Conservation (phyloP, 2,888 invertebrate species). For the Drosophila buzzatii region DNA sequence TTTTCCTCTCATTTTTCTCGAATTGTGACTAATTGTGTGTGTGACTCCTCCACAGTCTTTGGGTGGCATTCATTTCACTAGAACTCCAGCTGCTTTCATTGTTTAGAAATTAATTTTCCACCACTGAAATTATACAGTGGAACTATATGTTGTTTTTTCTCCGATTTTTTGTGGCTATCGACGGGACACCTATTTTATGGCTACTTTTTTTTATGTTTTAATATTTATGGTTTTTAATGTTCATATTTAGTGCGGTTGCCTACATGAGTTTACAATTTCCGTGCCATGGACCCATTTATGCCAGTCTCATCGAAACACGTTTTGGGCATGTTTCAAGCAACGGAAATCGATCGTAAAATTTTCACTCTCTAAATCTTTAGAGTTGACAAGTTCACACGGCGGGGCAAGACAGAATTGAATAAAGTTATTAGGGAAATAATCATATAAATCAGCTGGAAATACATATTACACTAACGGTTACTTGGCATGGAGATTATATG, state of each 20-base stretch:
- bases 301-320: constrained; percentile 40
- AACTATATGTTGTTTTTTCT: neutral
- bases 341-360: constrained; percentile 72
- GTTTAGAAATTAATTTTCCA: constrained; percentile 66
- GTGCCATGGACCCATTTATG: constrained; percentile 24
- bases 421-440: constrained; percentile 11
- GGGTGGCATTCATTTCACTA: constrained; percentile 61
- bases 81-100: constrained; percentile 73
- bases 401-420: neutral
- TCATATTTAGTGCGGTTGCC: constrained; percentile 70
- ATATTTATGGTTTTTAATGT: constrained; percentile 74
- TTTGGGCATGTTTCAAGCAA: constrained; percentile 35
- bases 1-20: neutral
- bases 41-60: constrained; percentile 39
- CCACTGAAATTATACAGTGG: constrained; percentile 47
- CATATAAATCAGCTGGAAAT: neutral
- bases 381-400: constrained; percentile 62
- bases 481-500: neutral
- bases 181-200: constrained; percentile 36
- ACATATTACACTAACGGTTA: neutral
- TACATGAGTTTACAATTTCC: constrained; percentile 55
- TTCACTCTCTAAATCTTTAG: constrained; percentile 37
- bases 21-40: constrained; percentile 73
- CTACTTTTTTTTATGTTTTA: constrained; percentile 76
- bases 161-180: constrained; percentile 14